phyloP scores from a whole-genome alignment of 2,888 invertebrate genomes.

The Schizotus pectinicornis region DNA sequence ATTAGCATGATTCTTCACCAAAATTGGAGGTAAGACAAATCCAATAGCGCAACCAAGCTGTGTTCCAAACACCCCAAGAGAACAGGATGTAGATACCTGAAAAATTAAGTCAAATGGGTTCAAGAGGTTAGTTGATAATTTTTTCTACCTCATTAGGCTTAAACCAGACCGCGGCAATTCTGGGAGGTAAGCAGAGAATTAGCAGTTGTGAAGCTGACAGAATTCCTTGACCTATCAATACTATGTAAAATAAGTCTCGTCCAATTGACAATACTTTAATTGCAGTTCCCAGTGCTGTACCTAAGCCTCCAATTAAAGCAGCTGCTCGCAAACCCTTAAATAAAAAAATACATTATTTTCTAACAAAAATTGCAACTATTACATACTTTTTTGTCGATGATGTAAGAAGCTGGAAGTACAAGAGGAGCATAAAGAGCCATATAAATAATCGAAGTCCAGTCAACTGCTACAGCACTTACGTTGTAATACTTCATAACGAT shows the following conservation, averaged over 20 bases:
- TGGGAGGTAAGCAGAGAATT: conserved; percentile 88
- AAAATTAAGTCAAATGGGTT: no score
- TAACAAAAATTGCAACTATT: conserved; percentile 9
- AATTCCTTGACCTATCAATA: conserved; percentile 87
- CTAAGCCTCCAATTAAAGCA: conserved; percentile 78
- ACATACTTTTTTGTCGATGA: conserved; percentile 87
- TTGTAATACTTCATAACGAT: conserved; percentile 78
- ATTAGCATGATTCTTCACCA: conserved; percentile 54
- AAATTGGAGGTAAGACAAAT: conserved; percentile 42
- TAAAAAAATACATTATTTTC: not conserved
- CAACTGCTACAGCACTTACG: conserved; percentile 74
- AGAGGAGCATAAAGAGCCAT: conserved; percentile 95
- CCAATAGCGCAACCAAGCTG: conserved; percentile 43
- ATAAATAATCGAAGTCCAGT: conserved; percentile 97
- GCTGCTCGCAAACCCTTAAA: conserved; percentile 76
- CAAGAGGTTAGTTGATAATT: no score
- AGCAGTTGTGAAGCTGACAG: conserved; percentile 89
- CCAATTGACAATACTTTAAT: conserved; percentile 85
- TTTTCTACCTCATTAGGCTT: conserved; percentile 91
- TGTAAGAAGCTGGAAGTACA: conserved; percentile 94
- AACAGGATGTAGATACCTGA: conserved; percentile 42
- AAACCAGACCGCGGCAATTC: conserved; percentile 96
- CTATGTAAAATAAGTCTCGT: conserved; percentile 82
- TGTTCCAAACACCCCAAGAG: conserved; percentile 45
- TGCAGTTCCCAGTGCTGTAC: conserved; percentile 88